Evolutionary conservation across 2,113 vertebrate species (phyloP).

Genomic region (Patagioenas fasciata): DNA sequence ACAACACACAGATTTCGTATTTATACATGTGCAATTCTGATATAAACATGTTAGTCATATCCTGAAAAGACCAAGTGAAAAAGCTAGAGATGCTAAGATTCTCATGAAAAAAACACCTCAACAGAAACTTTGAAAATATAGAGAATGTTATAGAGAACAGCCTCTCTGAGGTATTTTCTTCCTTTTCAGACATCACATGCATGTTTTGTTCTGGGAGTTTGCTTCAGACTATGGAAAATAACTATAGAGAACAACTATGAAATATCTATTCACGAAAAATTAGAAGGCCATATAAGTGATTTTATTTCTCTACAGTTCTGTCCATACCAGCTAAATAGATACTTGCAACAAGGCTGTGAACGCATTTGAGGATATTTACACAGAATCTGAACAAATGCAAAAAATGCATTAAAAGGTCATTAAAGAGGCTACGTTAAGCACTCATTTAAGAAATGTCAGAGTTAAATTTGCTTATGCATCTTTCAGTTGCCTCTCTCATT

Average conservation of each 20-base stretch:
- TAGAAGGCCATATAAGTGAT: not conserved
- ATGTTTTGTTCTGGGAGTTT: not conserved
- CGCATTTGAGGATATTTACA: not conserved
- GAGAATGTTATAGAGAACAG: not conserved
- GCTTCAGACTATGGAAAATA: not conserved
- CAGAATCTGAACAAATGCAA: not conserved
- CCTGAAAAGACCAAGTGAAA: not conserved
- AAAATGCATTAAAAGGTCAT: not conserved
- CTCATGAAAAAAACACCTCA: not conserved
- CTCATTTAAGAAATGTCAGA: not conserved
- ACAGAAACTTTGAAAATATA: not conserved
- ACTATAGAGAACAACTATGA: not conserved
- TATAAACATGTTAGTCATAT: not conserved
- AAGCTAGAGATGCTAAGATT: not conserved
- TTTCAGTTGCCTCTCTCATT: constrained; percentile 2
- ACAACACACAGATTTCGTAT: not conserved
- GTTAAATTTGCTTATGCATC: constrained; percentile 5
- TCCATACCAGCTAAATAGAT: not conserved
- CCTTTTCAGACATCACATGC: not conserved
- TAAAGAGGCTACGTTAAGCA: not conserved
- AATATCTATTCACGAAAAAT: not conserved
- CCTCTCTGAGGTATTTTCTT: not conserved
- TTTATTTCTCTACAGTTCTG: not conserved
- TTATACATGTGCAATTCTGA: not conserved
- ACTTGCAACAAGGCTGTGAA: not conserved